A percentile compares a stretch with the other conserved stretches of the same genome.
Evolutionary conservation across 2,797 vertebrate species (phyloP).

Genomic region (Benthosema pterotum): DNA sequence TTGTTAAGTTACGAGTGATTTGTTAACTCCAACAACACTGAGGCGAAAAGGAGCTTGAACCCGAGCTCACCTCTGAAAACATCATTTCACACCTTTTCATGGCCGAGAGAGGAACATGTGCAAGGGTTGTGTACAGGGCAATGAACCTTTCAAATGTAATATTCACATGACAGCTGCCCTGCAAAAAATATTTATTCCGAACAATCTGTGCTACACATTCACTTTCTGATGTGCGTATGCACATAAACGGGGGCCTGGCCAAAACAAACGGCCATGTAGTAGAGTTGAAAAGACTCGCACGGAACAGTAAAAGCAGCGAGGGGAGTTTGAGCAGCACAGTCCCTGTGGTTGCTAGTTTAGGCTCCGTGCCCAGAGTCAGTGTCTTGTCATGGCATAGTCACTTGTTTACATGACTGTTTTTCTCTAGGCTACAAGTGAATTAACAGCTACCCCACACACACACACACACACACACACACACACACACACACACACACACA

Average conservation of each 20-base stretch:
- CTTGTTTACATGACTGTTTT: constrained; percentile 54
- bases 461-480: neutral
- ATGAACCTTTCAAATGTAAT: neutral
- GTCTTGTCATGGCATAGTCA: constrained; percentile 40
- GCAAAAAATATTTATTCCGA: neutral
- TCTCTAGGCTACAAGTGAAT: constrained; percentile 44
- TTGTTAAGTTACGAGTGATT: too few relatives aligned
- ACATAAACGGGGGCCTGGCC: too few relatives aligned
- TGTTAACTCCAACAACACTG: too few relatives aligned
- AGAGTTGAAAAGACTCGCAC: too few relatives aligned
- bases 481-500: neutral
- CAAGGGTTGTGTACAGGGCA: neutral
- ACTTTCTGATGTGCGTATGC: too few relatives aligned
- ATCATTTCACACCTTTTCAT: too few relatives aligned
- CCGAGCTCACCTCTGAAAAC: too few relatives aligned
- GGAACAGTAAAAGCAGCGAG: constrained; percentile 22
- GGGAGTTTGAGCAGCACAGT: constrained; percentile 9
- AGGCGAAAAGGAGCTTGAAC: too few relatives aligned
- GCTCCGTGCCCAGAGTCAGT: constrained; percentile 29
- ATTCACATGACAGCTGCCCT: neutral
- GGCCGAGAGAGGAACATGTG: too few relatives aligned
- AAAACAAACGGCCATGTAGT: too few relatives aligned
- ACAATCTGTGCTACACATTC: too few relatives aligned
- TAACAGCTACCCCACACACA: constrained; percentile 29
- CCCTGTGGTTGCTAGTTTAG: constrained; percentile 28